These are phyloP conservation scores for Agrotis puta DNA, from an alignment of 2,888 invertebrate genomes.

Conservation along the genomic window DNA sequence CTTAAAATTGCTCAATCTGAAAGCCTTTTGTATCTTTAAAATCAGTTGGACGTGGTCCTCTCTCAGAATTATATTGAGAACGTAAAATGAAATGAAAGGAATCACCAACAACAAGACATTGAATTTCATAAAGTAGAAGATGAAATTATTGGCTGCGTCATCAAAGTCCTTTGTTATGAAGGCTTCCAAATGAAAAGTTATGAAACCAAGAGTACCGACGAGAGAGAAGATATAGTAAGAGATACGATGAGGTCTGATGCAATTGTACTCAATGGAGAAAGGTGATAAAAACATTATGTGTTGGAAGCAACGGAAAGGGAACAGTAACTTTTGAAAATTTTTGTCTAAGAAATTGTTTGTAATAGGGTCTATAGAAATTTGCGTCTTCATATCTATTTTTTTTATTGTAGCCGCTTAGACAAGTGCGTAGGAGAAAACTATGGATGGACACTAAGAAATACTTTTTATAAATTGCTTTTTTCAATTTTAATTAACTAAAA, in stretches of 20 bases:
- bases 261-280: slow-evolving; percentile 25
- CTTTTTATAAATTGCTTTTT: neutral
- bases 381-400: slow-evolving; percentile 5
- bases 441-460: no score
- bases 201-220: slow-evolving; percentile 8
- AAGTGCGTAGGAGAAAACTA: no score
- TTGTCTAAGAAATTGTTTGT: slow-evolving; percentile 20
- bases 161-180: neutral
- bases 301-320: slow-evolving; percentile 18
- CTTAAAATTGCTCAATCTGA: slow-evolving; percentile 6
- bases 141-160: neutral
- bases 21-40: slow-evolving; percentile 34
- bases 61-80: slow-evolving; percentile 13
- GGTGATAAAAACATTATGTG: slow-evolving; percentile 25
- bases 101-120: neutral
- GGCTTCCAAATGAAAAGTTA: neutral
- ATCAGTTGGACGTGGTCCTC: slow-evolving; percentile 12
- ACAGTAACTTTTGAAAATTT: slow-evolving; percentile 24
- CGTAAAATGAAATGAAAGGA: slow-evolving; percentile 1
- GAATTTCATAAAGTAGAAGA: neutral
- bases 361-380: neutral
- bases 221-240: slow-evolving; percentile 17
- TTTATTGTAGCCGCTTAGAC: no score
- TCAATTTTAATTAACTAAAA: slow-evolving; percentile 7
- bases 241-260: slow-evolving; percentile 19